Conservation (phyloP, 2,113 vertebrate species). For the Scolopax mira region DNA sequence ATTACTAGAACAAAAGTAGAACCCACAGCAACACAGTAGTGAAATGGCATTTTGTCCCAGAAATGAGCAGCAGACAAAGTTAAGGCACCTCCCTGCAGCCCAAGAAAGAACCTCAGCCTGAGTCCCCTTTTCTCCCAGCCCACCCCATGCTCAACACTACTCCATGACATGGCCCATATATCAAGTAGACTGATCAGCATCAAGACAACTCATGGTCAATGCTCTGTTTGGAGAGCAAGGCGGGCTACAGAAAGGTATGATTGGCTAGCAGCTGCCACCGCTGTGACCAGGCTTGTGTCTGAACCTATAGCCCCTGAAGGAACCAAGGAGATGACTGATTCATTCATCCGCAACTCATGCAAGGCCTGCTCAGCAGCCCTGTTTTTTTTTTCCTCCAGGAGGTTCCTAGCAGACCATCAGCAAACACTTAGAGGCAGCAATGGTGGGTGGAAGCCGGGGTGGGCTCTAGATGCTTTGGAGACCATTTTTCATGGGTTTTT, state of each 20-base stretch:
- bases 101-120: neutral
- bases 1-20: neutral
- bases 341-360: neutral
- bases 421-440: neutral
- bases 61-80: neutral
- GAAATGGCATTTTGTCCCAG: fast-evolving
- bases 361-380: neutral
- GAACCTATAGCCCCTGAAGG: neutral
- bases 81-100: neutral
- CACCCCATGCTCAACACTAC: neutral
- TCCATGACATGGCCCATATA: fast-evolving
- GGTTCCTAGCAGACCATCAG: neutral
- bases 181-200: neutral
- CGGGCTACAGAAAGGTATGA: neutral
- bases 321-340: neutral
- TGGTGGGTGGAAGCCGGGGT: neutral
- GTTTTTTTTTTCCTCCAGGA: neutral
- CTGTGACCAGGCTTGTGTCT: neutral
- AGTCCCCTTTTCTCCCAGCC: neutral
- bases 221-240: neutral
- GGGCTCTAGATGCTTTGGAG: neutral
- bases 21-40: neutral
- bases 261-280: neutral
- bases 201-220: neutral
- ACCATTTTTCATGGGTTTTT: neutral